Base-by-base conservation (phyloP, 1,140 invertebrate species). In the Euura lappo region DNA sequence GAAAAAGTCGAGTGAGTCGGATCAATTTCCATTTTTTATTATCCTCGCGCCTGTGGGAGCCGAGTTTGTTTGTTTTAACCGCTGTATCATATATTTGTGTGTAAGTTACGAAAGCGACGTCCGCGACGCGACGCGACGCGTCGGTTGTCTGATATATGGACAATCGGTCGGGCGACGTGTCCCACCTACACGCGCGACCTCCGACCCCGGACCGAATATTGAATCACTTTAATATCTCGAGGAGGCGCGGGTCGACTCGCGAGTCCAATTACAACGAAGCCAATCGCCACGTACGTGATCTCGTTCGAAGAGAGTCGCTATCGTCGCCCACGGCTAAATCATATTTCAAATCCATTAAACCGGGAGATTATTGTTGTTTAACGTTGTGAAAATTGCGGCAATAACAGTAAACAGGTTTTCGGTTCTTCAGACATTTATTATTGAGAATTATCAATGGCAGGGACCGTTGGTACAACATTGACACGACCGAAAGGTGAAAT, bases 151-250 rank as follows among this genome's bases (percentile, higher is more conserved):
- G 79, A 81, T 80, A 77, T 80, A 81, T 69, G 79, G 76, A 66
- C 74, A 69, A 69, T 46, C 76, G 77, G 65, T 68, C 72, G 74
- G 76, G 71, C 79, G 79, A 79, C 75, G 72, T 71, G 79, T 78
- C 11, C 78, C 79, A 71, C 79, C 80, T 79, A 81, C 78, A 77
- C 79, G 77, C 65, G 46, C 74, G 75, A 81, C 78, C 78, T 66
- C 44, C 75, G 76, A 78, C 78, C 77, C 51, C 45, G 43, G 60
- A 69, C 77, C 80, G 78, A 81, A 80, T 81, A 81, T 81, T 79
- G 79, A 79, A 81, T 79, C 77, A 78, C 74, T 80, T 80, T 79
- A 80, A 81, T 80, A 78, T 77, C 78, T 79, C 65, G 68, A 74
- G 74, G 76, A 75, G 74, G 77, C 74, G 75, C 68, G 72, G 69